Evolutionary conservation across 2,888 invertebrate species (phyloP), one percentile per base, ranked within the genome.

Genomic region (Meliscaeva auricollis): DNA sequence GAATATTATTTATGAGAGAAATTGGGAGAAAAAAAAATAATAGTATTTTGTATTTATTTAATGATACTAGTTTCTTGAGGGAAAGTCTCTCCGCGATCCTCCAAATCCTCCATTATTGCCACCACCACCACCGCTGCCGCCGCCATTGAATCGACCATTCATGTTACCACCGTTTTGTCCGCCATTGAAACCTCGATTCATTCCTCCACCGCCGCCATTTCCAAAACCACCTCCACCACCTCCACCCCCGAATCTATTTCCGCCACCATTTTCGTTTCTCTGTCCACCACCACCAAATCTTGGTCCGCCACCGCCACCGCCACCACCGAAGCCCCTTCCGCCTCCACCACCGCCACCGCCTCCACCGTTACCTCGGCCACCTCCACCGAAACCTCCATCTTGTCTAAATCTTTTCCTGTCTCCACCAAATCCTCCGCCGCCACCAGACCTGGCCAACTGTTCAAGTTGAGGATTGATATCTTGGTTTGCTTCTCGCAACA

Each of bases 401-500:
- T 92, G 92, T 66, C 78, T 68, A 66, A 87, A 88, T 22, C 88
- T 74, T 22, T 85, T 81, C 6, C 84, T 76, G 17, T 82, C 84
- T 3, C 72, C 70, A 17, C 68, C 62, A 54, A 77, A 76, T 1
- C 87, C 81, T 17, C 88, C 93, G 6, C 91, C 90, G 17, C 88
- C 93, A 6, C 91, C 90, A 87, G 94, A 94, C 79, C 94, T 94
- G 1, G 96, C 96, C 93, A 97, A 94, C 88, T 96, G 95, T 88
- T 95, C 94, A 48, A 98, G 93, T 90, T 97, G 96, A 8, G 97
- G 97, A 91, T 97, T 97, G 54, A 98, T 94, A 81, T 95, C 95
- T 93, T 97, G 97, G 89, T 98, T 97, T 56, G 98, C 98, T 93
- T 98, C 98, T 88, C 95, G 94, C 62, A 98, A 93, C 15, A 98